Evolutionary conservation across 2,888 invertebrate genomes (phyloP).

Genomic region (Nebria brevicollis): DNA sequence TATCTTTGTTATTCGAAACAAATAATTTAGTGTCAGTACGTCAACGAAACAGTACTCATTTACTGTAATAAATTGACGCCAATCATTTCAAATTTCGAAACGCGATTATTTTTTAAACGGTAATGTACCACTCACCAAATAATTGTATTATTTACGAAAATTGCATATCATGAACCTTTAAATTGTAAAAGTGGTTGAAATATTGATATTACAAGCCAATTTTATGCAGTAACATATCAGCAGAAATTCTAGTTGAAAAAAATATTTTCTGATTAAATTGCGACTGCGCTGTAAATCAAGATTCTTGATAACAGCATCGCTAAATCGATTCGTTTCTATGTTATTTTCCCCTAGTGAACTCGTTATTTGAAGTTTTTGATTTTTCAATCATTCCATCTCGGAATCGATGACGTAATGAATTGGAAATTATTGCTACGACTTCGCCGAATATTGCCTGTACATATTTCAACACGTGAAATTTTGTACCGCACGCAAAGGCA

Average conservation of each 20-base stretch:
- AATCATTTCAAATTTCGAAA: too few relatives aligned
- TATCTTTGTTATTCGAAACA: background rate
- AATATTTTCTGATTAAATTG: background rate
- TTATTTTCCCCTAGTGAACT: background rate
- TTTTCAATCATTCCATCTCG: conserved; percentile 23
- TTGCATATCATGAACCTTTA: too few relatives aligned
- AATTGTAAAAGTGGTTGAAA: too few relatives aligned
- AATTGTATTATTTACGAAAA: too few relatives aligned
- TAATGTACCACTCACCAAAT: too few relatives aligned
- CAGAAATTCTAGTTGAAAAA: too few relatives aligned
- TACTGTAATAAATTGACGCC: too few relatives aligned
- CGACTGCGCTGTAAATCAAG: background rate
- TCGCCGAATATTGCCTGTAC: conserved; percentile 32
- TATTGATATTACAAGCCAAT: too few relatives aligned
- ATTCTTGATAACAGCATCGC: background rate
- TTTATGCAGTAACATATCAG: too few relatives aligned
- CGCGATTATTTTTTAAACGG: too few relatives aligned
- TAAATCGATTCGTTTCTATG: conserved; percentile 25
- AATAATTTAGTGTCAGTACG: too few relatives aligned
- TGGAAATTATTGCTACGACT: conserved; percentile 41
- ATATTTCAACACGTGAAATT: conserved; percentile 39
- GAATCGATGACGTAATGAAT: conserved; percentile 34
- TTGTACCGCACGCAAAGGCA: conserved; percentile 30
- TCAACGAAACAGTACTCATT: too few relatives aligned
- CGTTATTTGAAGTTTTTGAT: conserved; percentile 22